Percentiles rank a stretch among this genome's conserved stretches.
These are phyloP conservation scores for Tiliacea aurago DNA, from an alignment of 2,888 invertebrate species.

Conservation along the genomic window DNA sequence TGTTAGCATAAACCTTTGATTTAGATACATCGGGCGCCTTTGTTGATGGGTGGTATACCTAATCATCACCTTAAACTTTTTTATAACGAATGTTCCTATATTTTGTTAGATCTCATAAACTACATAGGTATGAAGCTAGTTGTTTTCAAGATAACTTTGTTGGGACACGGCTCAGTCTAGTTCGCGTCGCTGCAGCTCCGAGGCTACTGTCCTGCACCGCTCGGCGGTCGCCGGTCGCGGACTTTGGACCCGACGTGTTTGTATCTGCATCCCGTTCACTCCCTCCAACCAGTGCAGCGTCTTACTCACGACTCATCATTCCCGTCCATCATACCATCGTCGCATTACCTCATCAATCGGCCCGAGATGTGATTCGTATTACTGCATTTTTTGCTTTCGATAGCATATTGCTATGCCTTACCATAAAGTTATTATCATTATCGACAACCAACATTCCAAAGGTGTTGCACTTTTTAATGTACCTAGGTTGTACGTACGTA, in stretches of 20 bases:
- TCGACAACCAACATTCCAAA: conserved; percentile 50
- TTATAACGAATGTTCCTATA: not conserved
- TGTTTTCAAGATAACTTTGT: conserved; percentile 25
- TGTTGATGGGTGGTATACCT: not conserved
- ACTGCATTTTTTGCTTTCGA: conserved; percentile 78
- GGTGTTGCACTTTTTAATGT: conserved; percentile 15
- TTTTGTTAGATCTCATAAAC: conserved; percentile 12
- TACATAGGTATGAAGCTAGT: conserved; percentile 3
- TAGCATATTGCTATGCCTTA: conserved; percentile 51
- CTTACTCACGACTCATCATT: conserved; percentile 71
- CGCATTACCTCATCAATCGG: conserved; percentile 81
- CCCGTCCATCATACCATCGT: conserved; percentile 75
- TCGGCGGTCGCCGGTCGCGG: conserved; percentile 76
- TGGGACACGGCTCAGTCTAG: conserved; percentile 59
- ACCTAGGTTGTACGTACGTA: not conserved
- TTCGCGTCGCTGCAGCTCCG: conserved; percentile 65
- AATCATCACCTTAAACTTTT: not conserved
- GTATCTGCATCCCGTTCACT: conserved; percentile 82
- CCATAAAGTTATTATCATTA: conserved; percentile 59
- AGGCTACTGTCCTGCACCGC: conserved; percentile 80
- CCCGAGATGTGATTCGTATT: conserved; percentile 75
- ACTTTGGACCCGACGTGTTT: conserved; percentile 86
- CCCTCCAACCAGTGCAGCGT: conserved; percentile 67
- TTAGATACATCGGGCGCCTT: not conserved
- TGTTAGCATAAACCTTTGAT: conserved; percentile 7